Conservation (phyloP, 53 echinoderm and acorn worm species). For the Holothuria leucospilota region DNA sequence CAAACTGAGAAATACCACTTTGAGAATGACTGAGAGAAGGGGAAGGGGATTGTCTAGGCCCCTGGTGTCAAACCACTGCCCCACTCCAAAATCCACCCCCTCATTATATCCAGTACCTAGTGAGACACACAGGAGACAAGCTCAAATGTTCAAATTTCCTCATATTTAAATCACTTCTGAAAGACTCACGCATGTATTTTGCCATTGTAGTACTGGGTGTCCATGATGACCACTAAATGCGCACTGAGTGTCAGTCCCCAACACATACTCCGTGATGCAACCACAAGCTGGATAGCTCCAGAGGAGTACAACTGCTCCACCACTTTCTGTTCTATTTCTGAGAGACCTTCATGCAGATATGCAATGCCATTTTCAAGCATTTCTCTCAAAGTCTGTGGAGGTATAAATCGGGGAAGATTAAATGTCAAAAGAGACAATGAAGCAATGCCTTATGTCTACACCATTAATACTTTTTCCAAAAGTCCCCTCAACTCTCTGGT, state of each 20-base stretch:
- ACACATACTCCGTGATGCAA: slow-evolving; percentile 93
- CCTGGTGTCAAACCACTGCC: not conserved
- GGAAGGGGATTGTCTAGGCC: too few relatives aligned
- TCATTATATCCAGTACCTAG: too few relatives aligned
- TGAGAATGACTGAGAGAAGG: too few relatives aligned
- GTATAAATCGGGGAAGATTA: not conserved
- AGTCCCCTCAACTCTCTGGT: too few relatives aligned
- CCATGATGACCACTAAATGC: slow-evolving; percentile 98
- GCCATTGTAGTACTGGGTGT: slow-evolving; percentile 98
- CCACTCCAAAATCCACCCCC: not conserved
- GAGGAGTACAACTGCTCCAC: slow-evolving; percentile 95
- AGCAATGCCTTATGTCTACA: too few relatives aligned
- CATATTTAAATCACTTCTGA: too few relatives aligned
- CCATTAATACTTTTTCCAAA: too few relatives aligned
- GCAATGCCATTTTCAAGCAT: slow-evolving; percentile 98
- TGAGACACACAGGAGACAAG: too few relatives aligned
- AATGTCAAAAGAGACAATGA: not conserved
- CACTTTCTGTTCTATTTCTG: slow-evolving; percentile 93
- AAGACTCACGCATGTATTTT: slow-evolving; percentile 94
- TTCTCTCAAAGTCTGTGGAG: slow-evolving; percentile 79
- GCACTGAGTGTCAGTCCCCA: slow-evolving; percentile 98
- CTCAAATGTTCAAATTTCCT: too few relatives aligned
- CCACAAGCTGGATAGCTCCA: slow-evolving; percentile 94
- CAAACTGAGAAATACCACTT: too few relatives aligned
- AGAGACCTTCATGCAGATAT: slow-evolving; percentile 90